A percentile compares a stretch with the other conserved stretches of the same genome.
Conservation (phyloP, 2,113 vertebrate species). For the Prunella himalayana region DNA sequence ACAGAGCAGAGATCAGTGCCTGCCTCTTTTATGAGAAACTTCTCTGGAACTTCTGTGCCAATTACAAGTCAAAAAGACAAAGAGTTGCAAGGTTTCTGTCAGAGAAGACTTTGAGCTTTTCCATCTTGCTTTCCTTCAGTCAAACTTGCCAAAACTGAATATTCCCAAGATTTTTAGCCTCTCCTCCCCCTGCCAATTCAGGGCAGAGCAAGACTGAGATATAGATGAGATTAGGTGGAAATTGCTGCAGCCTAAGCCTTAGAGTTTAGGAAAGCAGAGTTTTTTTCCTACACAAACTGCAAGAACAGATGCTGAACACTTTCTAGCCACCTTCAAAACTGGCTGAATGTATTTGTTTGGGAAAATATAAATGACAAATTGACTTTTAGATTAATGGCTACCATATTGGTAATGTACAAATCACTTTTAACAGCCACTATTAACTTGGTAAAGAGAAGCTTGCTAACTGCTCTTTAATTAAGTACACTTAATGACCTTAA, state of each 20-base stretch:
- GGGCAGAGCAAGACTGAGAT: not conserved
- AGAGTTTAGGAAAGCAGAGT: not conserved
- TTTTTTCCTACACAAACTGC: not conserved
- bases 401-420: conserved; percentile 75
- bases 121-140: not conserved
- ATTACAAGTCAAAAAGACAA: not conserved
- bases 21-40: not conserved
- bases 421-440: conserved; percentile 78
- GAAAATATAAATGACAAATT: conserved; percentile 78
- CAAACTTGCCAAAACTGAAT: not conserved
- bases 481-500: conserved; percentile 98
- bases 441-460: conserved; percentile 77
- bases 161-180: not conserved
- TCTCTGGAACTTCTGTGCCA: not conserved
- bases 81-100: not conserved
- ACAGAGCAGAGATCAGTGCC: not conserved
- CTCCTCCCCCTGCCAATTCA: not conserved
- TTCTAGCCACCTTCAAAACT: not conserved
- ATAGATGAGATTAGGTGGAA: not conserved
- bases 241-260: not conserved
- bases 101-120: not conserved
- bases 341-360: conserved; percentile 70
- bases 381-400: conserved; percentile 76
- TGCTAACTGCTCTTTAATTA: conserved; percentile 98
- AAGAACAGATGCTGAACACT: not conserved